Conservation (phyloP, 2,797 vertebrate species). For the Todus mexicanus region DNA sequence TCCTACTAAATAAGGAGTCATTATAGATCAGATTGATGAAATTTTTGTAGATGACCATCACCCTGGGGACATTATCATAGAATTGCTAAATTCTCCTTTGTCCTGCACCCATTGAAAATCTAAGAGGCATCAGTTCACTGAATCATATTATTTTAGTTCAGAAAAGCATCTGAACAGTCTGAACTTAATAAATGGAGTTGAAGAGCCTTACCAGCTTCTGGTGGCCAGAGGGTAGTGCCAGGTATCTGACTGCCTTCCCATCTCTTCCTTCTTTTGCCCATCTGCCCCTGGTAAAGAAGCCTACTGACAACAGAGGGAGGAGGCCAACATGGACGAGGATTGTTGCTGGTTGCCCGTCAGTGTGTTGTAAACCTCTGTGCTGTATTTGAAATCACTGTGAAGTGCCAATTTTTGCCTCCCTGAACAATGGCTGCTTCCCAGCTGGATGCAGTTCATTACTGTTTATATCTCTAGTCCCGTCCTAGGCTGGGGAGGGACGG, state of each 20-base stretch:
- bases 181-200: background rate
- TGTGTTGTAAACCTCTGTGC: background rate
- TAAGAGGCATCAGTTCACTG: background rate
- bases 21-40: background rate
- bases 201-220: background rate
- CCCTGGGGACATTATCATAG: background rate
- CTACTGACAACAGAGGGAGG: background rate
- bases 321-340: accelerated
- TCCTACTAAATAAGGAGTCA: background rate
- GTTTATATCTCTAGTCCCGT: background rate
- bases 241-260: background rate
- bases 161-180: background rate
- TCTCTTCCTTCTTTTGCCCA: background rate
- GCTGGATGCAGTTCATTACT: background rate
- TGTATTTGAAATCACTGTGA: background rate
- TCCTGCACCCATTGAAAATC: background rate
- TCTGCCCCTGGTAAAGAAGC: background rate
- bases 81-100: background rate
- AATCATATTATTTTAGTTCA: background rate
- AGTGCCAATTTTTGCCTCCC: background rate
- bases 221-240: background rate
- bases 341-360: background rate
- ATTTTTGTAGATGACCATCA: background rate
- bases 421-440: background rate
- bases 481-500: background rate